Conservation (phyloP, 1,140 invertebrate species). For the Drosophila baimaii region DNA sequence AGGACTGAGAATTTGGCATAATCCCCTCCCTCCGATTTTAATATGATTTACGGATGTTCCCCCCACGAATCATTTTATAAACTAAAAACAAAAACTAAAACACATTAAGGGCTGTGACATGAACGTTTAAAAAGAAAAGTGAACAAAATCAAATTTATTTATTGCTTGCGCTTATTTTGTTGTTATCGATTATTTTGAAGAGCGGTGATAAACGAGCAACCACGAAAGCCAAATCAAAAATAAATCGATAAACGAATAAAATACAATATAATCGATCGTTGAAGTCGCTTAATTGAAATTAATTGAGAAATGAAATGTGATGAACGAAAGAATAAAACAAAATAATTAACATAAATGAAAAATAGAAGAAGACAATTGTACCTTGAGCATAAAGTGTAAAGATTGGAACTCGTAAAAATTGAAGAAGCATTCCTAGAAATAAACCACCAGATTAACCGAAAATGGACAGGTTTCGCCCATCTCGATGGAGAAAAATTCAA, state of each 20-base stretch:
- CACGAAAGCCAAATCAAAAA: constrained; percentile 81
- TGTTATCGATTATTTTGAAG: constrained; percentile 53
- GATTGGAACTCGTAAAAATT: constrained; percentile 66
- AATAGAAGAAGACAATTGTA: constrained; percentile 71
- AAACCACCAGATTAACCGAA: constrained; percentile 40
- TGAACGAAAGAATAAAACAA: constrained; percentile 53
- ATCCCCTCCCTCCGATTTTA: constrained; percentile 20
- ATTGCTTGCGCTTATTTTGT: constrained; percentile 41
- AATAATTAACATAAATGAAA: constrained; percentile 41
- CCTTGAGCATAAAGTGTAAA: constrained; percentile 72
- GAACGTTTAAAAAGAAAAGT: constrained; percentile 66
- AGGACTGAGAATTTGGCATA: constrained; percentile 65
- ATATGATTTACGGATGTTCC: constrained; percentile 28
- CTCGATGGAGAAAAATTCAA: constrained; percentile 44
- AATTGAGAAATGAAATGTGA: constrained; percentile 79
- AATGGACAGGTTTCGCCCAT: constrained; percentile 71
- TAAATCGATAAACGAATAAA: constrained; percentile 63
- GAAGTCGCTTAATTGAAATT: constrained; percentile 66
- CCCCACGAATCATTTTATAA: constrained; percentile 39
- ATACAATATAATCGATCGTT: constrained; percentile 55
- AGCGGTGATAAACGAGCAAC: constrained; percentile 75
- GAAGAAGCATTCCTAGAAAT: constrained; percentile 54
- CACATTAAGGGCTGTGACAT: constrained; percentile 75
- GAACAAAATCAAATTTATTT: constrained; percentile 72
- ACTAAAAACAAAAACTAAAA: constrained; percentile 62